A percentile compares a stretch with the other conserved stretches of the same genome.
Evolutionary conservation across 2,113 vertebrate genomes (phyloP).

Genomic region (Erythrocercus mccallii): DNA sequence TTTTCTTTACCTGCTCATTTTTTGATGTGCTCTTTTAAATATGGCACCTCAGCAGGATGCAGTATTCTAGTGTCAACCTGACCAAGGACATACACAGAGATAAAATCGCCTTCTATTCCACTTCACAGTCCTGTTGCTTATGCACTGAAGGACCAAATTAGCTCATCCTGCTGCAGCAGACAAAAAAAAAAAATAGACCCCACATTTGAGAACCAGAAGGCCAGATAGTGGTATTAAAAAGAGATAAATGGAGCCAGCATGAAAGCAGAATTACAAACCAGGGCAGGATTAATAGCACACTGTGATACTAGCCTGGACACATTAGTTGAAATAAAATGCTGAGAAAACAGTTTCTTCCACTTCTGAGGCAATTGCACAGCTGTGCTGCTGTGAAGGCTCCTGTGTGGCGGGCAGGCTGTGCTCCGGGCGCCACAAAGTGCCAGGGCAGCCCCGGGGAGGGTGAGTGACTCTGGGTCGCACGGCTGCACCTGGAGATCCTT

Average conservation of each 20-base stretch:
- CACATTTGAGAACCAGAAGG: conserved; percentile 14
- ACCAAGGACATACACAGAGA: not conserved
- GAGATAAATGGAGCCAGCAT: conserved; percentile 43
- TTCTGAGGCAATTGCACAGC: not conserved
- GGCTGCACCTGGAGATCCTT: rapidly evolving
- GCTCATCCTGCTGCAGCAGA: conserved; percentile 30
- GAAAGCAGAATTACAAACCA: conserved; percentile 29
- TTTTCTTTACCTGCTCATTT: conserved; percentile 14
- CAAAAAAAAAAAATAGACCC: not conserved
- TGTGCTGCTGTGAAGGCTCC: not conserved
- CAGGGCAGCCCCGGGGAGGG: not conserved
- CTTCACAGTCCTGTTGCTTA: conserved; percentile 25
- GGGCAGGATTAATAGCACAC: conserved; percentile 32
- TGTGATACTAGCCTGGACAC: not conserved
- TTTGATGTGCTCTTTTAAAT: conserved; percentile 53
- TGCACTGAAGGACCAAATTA: conserved; percentile 44
- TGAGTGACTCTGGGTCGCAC: rapidly evolving
- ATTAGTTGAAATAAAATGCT: conserved; percentile 45
- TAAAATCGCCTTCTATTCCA: conserved; percentile 12
- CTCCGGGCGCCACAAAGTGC: rapidly evolving
- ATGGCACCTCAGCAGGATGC: conserved; percentile 41
- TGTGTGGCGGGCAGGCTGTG: not conserved
- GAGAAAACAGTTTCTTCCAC: conserved; percentile 32
- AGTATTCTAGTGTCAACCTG: conserved; percentile 10
- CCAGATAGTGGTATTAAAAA: conserved; percentile 31